Evolutionary conservation across 2,888 invertebrate genomes (phyloP).

Genomic region (Drosophila robusta): DNA sequence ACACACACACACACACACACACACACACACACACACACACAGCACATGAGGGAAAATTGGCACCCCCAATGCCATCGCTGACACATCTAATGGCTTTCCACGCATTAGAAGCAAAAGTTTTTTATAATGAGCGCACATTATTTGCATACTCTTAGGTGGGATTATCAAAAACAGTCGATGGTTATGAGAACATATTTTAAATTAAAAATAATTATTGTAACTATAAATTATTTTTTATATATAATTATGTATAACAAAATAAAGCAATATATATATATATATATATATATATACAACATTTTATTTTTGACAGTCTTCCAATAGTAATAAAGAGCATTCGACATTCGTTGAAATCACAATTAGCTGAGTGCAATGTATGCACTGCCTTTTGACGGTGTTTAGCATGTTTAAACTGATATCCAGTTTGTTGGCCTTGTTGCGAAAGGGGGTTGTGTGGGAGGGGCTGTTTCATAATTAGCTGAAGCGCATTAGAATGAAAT

Average conservation of each 20-base stretch:
- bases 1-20: slow-evolving; percentile 4
- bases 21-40: slow-evolving; percentile 6
- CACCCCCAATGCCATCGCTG: slow-evolving; percentile 45
- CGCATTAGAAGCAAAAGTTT: slow-evolving; percentile 64
- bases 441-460: background rate
- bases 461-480: slow-evolving; percentile 55
- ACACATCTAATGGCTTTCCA: slow-evolving; percentile 72
- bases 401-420: slow-evolving; percentile 29
- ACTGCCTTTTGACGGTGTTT: slow-evolving; percentile 8
- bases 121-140: slow-evolving; percentile 60
- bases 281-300: no score
- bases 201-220: no score
- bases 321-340: slow-evolving; percentile 3
- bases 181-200: background rate
- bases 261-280: no score
- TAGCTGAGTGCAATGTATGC: background rate
- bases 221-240: no score
- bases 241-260: no score
- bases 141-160: slow-evolving; percentile 45
- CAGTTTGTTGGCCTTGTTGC: slow-evolving; percentile 6
- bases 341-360: background rate
- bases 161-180: background rate
- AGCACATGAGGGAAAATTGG: slow-evolving; percentile 7
- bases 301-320: background rate
- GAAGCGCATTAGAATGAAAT: slow-evolving; percentile 54